These are phyloP conservation scores for Bathybates hornii DNA, from an alignment of 2,113 vertebrate genomes.

Conservation along the genomic window DNA sequence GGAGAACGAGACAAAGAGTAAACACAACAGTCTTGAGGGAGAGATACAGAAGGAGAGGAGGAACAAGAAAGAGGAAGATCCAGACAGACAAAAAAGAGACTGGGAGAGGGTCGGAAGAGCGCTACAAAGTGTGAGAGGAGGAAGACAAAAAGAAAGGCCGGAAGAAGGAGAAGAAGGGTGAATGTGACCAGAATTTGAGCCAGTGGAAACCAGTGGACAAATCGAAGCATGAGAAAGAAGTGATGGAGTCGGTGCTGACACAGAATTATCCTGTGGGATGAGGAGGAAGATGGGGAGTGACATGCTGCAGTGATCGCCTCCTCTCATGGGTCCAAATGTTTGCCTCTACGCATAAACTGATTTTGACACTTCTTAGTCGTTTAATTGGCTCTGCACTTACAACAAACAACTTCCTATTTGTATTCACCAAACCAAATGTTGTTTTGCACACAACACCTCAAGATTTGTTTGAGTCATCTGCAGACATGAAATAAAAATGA, in stretches of 20 bases:
- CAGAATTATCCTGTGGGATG: conserved; percentile 22
- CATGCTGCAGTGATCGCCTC: conserved; percentile 1
- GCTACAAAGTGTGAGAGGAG: neutral
- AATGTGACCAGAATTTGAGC: neutral
- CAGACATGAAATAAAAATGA: neutral
- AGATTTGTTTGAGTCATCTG: neutral
- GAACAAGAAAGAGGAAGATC: neutral
- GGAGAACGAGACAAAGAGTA: conserved; percentile 48
- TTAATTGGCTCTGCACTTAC: conserved; percentile 23
- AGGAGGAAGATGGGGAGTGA: conserved; percentile 19
- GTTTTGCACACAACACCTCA: neutral
- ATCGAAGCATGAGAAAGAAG: neutral
- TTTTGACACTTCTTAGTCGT: conserved; percentile 23
- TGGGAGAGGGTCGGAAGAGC: neutral
- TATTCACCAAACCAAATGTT: neutral
- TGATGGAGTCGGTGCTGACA: neutral
- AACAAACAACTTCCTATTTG: neutral
- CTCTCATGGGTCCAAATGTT: conserved; percentile 12
- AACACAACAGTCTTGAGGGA: conserved; percentile 38
- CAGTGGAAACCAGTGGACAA: neutral
- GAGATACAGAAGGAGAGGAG: neutral
- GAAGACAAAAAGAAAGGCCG: neutral
- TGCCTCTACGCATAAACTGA: neutral
- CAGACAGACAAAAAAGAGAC: neutral
- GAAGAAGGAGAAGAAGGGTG: neutral